phyloP scores from a whole-genome alignment of 2,797 vertebrate species.

The Anguilla pacifica region DNA sequence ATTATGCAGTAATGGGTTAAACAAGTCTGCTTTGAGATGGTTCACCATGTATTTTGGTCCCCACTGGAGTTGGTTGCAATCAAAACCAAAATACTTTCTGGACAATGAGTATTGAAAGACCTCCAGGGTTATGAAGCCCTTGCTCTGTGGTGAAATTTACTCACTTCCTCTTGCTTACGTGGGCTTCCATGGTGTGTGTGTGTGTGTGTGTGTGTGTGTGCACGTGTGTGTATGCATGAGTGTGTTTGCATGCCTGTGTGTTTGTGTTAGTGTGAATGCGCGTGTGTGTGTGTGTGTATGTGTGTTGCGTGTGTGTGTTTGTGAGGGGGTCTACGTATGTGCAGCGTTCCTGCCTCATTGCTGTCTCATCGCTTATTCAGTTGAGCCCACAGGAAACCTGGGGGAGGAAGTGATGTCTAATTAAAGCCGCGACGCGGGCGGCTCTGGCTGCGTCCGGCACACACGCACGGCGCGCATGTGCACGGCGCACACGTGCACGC shows the following conservation, averaged over 20 bases:
- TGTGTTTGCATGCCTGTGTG: background rate
- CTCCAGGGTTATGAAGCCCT: background rate
- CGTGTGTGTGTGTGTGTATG: background rate
- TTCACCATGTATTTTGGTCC: background rate
- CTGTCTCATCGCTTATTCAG: background rate
- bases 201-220: constrained; percentile 24
- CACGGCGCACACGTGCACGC: background rate
- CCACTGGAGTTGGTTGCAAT: background rate
- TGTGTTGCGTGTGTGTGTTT: background rate
- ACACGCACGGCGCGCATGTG: background rate
- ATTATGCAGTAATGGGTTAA: background rate
- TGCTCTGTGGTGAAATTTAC: constrained; percentile 27
- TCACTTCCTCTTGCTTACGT: constrained; percentile 57
- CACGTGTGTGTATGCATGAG: constrained; percentile 7
- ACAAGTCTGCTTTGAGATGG: background rate
- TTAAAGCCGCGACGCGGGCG: background rate
- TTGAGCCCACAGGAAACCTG: constrained; percentile 1
- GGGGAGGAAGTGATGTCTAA: background rate
- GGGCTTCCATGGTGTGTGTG: constrained; percentile 5
- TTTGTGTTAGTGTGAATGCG: background rate
- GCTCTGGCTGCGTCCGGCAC: background rate
- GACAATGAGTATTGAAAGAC: background rate
- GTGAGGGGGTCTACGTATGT: background rate
- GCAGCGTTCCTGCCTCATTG: background rate
- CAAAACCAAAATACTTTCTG: background rate